Evolutionary conservation across 2,797 vertebrate species (phyloP).

Genomic region (Urocyon cinereoargenteus): DNA sequence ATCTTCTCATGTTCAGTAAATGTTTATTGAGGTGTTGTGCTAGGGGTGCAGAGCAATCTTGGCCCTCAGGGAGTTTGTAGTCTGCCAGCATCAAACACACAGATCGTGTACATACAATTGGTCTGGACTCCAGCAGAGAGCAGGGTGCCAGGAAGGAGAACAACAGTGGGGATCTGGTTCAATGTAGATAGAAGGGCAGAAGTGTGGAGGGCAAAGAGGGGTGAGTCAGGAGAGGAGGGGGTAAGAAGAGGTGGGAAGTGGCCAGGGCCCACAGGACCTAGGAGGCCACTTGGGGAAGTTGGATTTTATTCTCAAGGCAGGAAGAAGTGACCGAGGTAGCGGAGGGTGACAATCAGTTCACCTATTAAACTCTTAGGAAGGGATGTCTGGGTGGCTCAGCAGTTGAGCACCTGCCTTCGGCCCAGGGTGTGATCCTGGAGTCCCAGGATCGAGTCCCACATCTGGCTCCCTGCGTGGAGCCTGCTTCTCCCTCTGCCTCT

Average conservation of each 20-base stretch:
- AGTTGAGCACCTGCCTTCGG: too few relatives aligned
- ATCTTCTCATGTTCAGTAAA: neutral
- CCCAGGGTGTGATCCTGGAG: too few relatives aligned
- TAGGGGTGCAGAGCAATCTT: neutral
- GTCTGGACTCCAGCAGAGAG: neutral
- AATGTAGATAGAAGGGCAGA: neutral
- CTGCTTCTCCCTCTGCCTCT: too few relatives aligned
- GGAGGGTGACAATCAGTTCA: neutral
- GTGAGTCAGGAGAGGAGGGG: neutral
- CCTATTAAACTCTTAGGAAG: neutral
- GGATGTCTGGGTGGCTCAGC: too few relatives aligned
- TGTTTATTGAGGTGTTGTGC: neutral
- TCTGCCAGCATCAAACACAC: neutral
- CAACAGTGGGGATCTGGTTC: neutral
- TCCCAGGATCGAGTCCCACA: too few relatives aligned
- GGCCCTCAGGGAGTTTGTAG: neutral
- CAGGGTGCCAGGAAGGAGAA: neutral
- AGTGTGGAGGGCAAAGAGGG: neutral
- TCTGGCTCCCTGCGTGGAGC: too few relatives aligned
- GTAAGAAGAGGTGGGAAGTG: neutral
- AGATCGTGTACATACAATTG: neutral
- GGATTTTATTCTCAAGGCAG: conserved; percentile 19
- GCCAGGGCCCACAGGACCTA: neutral
- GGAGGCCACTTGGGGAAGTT: neutral
- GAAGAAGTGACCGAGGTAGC: neutral